Evolutionary conservation across 2,888 invertebrate species (phyloP), one percentile per base, ranked within the genome.

Genomic region (Periphyllus acericola): DNA sequence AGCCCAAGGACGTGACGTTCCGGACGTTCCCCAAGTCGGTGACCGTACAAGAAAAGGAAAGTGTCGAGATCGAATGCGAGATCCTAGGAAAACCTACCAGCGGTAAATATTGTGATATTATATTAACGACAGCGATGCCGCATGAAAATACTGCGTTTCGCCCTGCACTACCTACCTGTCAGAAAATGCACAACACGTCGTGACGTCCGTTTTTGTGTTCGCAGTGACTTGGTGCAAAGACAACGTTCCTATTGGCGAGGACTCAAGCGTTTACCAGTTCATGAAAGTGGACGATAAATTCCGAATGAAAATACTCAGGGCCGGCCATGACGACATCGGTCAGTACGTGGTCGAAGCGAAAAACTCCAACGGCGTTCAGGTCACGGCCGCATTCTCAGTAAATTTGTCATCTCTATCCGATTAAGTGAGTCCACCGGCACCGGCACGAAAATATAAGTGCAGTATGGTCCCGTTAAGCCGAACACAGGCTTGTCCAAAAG

Each of bases 301-400:
- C 92, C 94, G 94, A 86, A 93, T 97, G 89, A 95, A 95, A 91
- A 95, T 98, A 90, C 94, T 94, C 90, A 94, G 95, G 90, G 95
- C 95, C 91, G 93, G 93, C 90, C 92, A 94, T 84, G 94, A 94
- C 90, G 97, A 98, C 92, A 94, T 96, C 90, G 97, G 97, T 74
- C 97, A 97, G 92, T 98, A 98, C 92, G 94, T 95, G 90, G 96
- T 96, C 32, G 95, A 96, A 91, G 96, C 96, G 55, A 95, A 96
- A 90, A 96, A 96, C 91, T 96, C 96, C 92, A 96, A 96, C 92
- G 96, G 96, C 90, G 97, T 97, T 92, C 94, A 95, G 83, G 93
- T 95, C 89, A 95, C 96, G 83, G 95, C 97, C 29, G 87, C 87
- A 19, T 87, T 87, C 60, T 87, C 87, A 1, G 87, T 87, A 40